Percentiles rank a stretch among this genome's conserved stretches.
These are phyloP conservation scores for Oenanthe melanoleuca DNA, from an alignment of 2,113 vertebrate genomes.

Conservation along the genomic window DNA sequence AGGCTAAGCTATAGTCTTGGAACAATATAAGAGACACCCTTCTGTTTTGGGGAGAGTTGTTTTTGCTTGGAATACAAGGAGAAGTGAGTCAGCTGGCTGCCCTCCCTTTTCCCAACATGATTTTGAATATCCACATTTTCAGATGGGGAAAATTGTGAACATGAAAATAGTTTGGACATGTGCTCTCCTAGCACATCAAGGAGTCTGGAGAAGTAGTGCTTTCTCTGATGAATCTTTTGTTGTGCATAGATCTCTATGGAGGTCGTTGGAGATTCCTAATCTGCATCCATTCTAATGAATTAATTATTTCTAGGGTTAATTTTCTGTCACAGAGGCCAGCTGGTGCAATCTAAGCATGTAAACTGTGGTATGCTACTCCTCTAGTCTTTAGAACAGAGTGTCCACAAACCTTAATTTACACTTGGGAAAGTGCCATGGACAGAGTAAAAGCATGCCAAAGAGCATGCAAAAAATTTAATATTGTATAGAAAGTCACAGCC, in stretches of 20 bases:
- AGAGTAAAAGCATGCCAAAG: not conserved
- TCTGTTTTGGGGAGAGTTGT: not conserved
- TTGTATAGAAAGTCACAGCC: not conserved
- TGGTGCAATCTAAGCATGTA: not conserved
- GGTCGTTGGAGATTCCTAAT: not conserved
- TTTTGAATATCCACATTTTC: not conserved
- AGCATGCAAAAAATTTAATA: not conserved
- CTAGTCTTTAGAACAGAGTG: not conserved
- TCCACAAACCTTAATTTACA: not conserved
- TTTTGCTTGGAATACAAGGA: not conserved
- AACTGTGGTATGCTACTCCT: not conserved
- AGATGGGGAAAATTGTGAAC: not conserved
- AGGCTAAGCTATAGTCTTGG: not conserved
- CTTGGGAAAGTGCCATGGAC: not conserved
- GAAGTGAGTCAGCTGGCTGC: not conserved
- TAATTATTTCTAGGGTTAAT: not conserved
- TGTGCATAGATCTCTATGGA: not conserved
- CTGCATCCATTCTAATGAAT: not conserved
- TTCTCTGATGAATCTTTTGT: not conserved
- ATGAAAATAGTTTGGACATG: not conserved
- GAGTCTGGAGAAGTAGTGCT: not conserved
- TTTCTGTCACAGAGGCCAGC: not conserved
- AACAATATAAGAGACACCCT: not conserved
- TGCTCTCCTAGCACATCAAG: not conserved
- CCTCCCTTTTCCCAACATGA: not conserved